phyloP scores from a whole-genome alignment of 1,140 invertebrate species.

The Augochlora pura region DNA sequence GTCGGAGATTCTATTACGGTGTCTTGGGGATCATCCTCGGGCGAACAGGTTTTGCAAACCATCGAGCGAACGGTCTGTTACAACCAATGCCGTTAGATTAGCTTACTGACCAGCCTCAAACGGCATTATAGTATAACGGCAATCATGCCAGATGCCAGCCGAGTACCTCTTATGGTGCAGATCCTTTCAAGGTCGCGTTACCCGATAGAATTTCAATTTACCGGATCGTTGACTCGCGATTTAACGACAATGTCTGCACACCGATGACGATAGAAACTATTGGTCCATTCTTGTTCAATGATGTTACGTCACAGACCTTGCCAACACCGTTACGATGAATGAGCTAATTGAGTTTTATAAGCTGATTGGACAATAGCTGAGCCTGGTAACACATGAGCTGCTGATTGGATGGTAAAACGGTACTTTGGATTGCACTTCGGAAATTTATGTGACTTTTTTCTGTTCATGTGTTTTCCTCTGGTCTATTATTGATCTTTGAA shows the following conservation, averaged over 20 bases:
- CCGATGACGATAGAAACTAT: too few species aligned
- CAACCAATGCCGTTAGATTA: constrained; percentile 40
- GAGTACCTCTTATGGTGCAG: neutral
- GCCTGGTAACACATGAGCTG: neutral
- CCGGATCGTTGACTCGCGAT: neutral
- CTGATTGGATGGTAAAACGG: neutral
- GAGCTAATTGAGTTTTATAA: neutral
- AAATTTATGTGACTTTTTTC: too few species aligned
- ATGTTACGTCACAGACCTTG: neutral
- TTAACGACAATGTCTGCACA: neutral
- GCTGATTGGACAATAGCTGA: neutral
- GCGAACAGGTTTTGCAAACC: constrained; percentile 26
- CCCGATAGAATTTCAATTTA: constrained; percentile 28
- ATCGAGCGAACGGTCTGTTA: neutral
- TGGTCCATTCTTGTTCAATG: neutral
- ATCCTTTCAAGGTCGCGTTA: constrained; percentile 29
- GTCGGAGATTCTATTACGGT: neutral
- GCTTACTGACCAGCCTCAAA: constrained; percentile 25
- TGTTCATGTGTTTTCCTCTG: too few species aligned
- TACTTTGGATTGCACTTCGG: too few species aligned
- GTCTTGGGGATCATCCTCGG: neutral
- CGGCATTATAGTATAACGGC: neutral
- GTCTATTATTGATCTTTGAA: too few species aligned
- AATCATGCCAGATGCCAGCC: neutral
- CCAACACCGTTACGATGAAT: neutral